A percentile compares a stretch with the other conserved stretches of the same genome.
These are phyloP conservation scores for Ispidina picta DNA, from an alignment of 2,797 vertebrate genomes.

Conservation along the genomic window DNA sequence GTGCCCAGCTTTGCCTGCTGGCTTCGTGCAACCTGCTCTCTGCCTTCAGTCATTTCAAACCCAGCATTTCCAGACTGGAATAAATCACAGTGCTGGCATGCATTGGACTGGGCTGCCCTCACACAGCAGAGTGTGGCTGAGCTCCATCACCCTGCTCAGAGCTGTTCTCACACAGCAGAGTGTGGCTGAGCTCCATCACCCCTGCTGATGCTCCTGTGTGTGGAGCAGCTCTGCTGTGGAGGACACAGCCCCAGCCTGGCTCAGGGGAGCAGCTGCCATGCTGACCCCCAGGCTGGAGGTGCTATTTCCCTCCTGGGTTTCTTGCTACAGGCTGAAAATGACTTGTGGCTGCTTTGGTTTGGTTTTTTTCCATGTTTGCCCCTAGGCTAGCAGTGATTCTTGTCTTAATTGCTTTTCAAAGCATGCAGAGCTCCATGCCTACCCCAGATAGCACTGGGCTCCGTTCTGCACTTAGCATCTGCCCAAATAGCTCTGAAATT, in stretches of 20 bases:
- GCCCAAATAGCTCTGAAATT: slow-evolving; percentile 47
- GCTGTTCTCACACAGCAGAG: not conserved
- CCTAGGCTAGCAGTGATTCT: not conserved
- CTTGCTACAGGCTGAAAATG: not conserved
- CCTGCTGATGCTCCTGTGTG: not conserved
- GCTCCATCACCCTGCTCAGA: not conserved
- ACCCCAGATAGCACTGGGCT: not conserved
- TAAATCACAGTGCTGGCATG: not conserved
- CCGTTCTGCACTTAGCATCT: not conserved
- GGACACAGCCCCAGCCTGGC: not conserved
- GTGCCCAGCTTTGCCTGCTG: not conserved
- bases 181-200: not conserved
- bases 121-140: not conserved
- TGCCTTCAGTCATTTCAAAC: not conserved
- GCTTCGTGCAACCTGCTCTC: not conserved
- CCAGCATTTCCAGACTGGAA: not conserved
- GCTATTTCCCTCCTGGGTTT: not conserved
- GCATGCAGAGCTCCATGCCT: not conserved
- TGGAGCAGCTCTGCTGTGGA: not conserved
- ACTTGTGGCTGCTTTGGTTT: not conserved
- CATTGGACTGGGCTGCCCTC: not conserved
- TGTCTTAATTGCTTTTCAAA: slow-evolving; percentile 25
- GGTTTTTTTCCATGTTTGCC: not conserved
- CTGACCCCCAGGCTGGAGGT: not conserved
- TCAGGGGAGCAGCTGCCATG: not conserved